Conservation (phyloP, 2,888 invertebrate species). For the Platycnemis pennipes region DNA sequence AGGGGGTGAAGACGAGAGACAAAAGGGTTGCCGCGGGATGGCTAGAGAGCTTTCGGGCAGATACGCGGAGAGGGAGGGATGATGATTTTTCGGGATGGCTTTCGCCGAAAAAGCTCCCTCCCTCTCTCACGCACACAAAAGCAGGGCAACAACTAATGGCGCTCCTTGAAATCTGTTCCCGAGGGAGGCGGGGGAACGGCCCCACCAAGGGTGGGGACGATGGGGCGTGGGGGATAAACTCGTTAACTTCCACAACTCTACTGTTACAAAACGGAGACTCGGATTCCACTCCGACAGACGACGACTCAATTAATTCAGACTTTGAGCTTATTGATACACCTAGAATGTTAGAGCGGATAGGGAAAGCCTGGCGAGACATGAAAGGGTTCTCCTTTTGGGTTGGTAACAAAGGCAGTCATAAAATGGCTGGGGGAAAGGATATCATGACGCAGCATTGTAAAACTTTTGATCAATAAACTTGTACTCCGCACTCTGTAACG, state of each 20-base stretch:
- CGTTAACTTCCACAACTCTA: slow-evolving; percentile 49
- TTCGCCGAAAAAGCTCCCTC: background rate
- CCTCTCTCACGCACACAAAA: background rate
- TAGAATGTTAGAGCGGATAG: background rate
- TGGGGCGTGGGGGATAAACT: background rate
- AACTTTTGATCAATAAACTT: background rate
- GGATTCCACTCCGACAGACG: background rate
- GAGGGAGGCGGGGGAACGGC: background rate
- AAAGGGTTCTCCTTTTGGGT: background rate
- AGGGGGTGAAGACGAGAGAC: too few species aligned
- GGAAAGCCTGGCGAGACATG: background rate
- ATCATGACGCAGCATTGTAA: background rate
- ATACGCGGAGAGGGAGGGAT: background rate
- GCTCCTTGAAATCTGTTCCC: background rate
- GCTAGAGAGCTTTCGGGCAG: background rate
- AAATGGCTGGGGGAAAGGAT: background rate
- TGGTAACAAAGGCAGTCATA: background rate
- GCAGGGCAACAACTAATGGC: background rate
- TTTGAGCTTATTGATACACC: slow-evolving; percentile 36
- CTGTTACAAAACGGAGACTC: slow-evolving; percentile 47
- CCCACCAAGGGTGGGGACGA: background rate
- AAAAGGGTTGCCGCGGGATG: background rate
- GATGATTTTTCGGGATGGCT: background rate
- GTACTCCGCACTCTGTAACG: background rate
- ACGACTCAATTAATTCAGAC: slow-evolving; percentile 45